Percentiles rank a stretch among this genome's conserved stretches.
Evolutionary conservation across 2,113 vertebrate species (phyloP).

Genomic region (Polyodon spathula): DNA sequence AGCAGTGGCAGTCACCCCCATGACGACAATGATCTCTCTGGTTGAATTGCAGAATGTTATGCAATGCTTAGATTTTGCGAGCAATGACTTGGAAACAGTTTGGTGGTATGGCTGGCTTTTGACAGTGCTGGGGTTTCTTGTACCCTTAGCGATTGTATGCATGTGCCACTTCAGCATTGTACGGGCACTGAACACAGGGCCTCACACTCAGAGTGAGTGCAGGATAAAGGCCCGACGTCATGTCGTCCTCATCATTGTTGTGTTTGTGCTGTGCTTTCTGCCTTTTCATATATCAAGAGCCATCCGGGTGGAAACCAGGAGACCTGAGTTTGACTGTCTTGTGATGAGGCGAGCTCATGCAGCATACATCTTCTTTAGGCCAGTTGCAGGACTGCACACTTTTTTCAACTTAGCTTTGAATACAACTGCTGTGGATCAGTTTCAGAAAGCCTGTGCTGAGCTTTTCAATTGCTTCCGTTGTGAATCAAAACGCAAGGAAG

Average conservation of each 20-base stretch:
- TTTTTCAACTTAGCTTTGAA: conserved; percentile 58
- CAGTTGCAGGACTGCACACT: conserved; percentile 50
- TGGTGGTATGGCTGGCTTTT: conserved; percentile 52
- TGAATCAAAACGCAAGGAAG: conserved; percentile 11
- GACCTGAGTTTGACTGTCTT: conserved; percentile 26
- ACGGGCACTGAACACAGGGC: conserved; percentile 36
- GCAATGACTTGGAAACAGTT: conserved; percentile 35
- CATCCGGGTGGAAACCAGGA: conserved; percentile 30
- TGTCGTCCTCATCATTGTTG: conserved; percentile 43
- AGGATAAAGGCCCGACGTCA: conserved; percentile 48
- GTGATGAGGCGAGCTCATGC: conserved; percentile 36
- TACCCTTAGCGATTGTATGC: conserved; percentile 52
- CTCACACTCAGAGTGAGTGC: conserved; percentile 6
- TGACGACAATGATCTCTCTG: conserved; percentile 40
- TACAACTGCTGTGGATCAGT: conserved; percentile 46
- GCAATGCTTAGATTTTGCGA: conserved; percentile 43
- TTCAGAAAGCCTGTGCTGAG: conserved; percentile 38
- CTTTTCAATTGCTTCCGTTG: conserved; percentile 30
- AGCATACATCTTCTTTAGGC: conserved; percentile 44
- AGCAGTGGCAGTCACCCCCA: conserved; percentile 32
- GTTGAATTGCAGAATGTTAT: conserved; percentile 27
- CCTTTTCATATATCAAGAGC: conserved; percentile 46
- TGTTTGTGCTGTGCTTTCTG: conserved; percentile 50
- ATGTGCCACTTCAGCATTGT: conserved; percentile 49
- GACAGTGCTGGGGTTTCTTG: conserved; percentile 36